Evolutionary conservation across 1,140 invertebrate species (phyloP).

Genomic region (Eupeodes corollae): DNA sequence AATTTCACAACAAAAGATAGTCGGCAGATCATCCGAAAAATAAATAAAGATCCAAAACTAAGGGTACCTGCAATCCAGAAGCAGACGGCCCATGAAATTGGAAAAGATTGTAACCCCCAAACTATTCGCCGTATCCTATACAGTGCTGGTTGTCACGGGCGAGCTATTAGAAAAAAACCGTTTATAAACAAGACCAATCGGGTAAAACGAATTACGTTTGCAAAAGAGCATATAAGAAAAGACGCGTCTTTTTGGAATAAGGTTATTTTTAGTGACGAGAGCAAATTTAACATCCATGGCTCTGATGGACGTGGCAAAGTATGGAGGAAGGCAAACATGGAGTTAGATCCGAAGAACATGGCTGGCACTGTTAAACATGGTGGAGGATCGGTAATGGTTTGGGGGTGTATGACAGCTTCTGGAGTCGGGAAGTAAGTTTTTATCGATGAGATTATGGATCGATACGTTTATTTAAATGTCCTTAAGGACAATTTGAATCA

Average conservation of each 20-base stretch:
- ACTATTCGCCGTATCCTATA: constrained; percentile 4
- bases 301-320: constrained; percentile 5
- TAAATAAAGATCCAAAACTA: constrained; percentile 1
- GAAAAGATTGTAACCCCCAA: background rate
- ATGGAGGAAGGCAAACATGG: constrained; percentile 8
- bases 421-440: constrained; percentile 8
- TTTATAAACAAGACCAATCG: no score
- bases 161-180: no score
- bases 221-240: no score
- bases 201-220: no score
- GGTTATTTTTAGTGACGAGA: constrained; percentile 7
- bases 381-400: constrained; percentile 19
- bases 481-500: background rate
- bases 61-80: no score
- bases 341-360: constrained; percentile 3
- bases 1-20: background rate
- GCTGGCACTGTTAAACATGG: constrained; percentile 7
- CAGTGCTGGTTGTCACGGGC: background rate
- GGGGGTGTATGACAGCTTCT: constrained; percentile 20
- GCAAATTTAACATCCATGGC: constrained; percentile 10
- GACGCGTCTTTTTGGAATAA: background rate
- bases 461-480: constrained; percentile 2
- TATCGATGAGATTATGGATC: constrained; percentile 9
- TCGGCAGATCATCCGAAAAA: background rate
- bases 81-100: background rate